Base-by-base conservation (phyloP, 1,140 invertebrate genomes). In the Anastrepha ludens region DNA sequence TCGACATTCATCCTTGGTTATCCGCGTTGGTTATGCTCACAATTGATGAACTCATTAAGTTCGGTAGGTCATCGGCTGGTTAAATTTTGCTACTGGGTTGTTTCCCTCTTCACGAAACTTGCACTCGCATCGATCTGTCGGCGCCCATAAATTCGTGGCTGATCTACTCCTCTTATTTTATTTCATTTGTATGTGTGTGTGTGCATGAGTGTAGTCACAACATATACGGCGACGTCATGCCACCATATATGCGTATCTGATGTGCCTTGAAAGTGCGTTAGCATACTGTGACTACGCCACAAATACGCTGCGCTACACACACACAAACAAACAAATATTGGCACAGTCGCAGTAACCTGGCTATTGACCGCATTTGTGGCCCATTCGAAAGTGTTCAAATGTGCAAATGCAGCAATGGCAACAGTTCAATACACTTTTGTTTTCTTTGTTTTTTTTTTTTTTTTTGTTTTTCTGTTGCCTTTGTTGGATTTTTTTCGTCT, bases 181-280 rank as follows among this genome's bases (percentile, higher is more conserved):
- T 5, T 41, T 13, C 65, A 67, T 20, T 11, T 39, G 7, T 67
- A 9, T 29, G 29, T 29, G 29, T 29, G 29, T 2, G 13, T 74
- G 6, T 44, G 6, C 17, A 74, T 15, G 39, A 5, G 13, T 4
- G 11, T 47, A 17, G 41, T 44, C 7, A 39, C 29, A 13, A 44
- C 65, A 55, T 50, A 17, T 47, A 74, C 4, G 47, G 47, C 47
- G 74, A 55, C 20, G 17, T 50, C 5, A 55, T 81, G 74, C 47
- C n/a, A 11, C n/a, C 74, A n/a, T 58, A 58, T 29, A 55, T 81
- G 74, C 47, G 74, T 55, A 55, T 81, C 74, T 55, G 17, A 81
- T 81, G 47, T 29, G 47, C 47, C 74, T 81, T 58, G 44, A 81
- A 81, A 81, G 74, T 55, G 47, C 74, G 47, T 81, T 20, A 8